Evolutionary conservation across 2,113 vertebrate genomes (phyloP).

Genomic region (Heterocephalus glaber): DNA sequence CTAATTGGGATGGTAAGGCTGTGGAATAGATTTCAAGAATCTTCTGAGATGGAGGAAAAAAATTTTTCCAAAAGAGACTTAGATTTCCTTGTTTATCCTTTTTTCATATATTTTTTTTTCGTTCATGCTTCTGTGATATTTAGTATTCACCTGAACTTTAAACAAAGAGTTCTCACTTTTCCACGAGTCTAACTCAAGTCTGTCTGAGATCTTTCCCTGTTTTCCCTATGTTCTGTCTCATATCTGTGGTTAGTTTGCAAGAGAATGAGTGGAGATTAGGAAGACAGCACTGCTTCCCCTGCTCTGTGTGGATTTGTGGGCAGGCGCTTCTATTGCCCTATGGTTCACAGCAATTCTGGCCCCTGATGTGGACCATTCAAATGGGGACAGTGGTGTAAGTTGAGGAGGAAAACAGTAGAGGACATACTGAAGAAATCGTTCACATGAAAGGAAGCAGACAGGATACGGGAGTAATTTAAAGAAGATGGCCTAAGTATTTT

Average conservation of each 20-base stretch:
- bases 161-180: not conserved
- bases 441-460: too few relatives aligned
- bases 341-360: too few relatives aligned
- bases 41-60: not conserved
- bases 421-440: not conserved
- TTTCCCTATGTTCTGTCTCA: not conserved
- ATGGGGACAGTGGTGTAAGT: accelerated
- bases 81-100: not conserved
- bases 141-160: not conserved
- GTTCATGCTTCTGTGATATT: not conserved
- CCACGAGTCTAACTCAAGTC: not conserved
- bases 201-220: not conserved
- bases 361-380: not conserved
- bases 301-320: not conserved
- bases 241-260: not conserved
- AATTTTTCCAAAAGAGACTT: not conserved
- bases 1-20: not conserved
- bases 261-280: not conserved
- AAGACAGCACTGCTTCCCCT: accelerated
- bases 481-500: not conserved
- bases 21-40: not conserved
- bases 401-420: too few relatives aligned
- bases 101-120: not conserved
- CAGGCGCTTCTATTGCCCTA: accelerated
- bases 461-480: not conserved